Conservation (phyloP, 2,888 invertebrate genomes). For the Calliphora vomitoria region DNA sequence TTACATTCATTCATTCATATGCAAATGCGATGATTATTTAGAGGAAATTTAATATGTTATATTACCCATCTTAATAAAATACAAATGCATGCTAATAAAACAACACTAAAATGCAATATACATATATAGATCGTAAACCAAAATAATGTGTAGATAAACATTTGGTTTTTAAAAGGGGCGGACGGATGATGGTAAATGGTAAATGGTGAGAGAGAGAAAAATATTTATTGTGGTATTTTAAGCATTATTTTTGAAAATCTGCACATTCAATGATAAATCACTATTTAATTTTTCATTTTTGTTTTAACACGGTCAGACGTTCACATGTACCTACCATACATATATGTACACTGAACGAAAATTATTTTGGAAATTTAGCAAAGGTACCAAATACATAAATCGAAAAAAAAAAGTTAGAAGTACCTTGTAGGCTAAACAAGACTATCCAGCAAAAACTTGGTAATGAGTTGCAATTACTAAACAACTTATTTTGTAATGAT, state of each 20-base stretch:
- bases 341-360: constrained; percentile 19
- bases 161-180: background rate
- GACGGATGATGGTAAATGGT: background rate
- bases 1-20: constrained; percentile 23
- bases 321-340: background rate
- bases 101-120: background rate
- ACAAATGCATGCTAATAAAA: background rate
- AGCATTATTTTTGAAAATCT: constrained; percentile 40
- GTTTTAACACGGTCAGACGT: constrained; percentile 23
- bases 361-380: background rate
- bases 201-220: background rate
- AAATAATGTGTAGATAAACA: background rate
- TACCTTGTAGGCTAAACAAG: too few species aligned
- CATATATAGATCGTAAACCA: background rate
- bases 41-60: constrained; percentile 63
- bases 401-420: too few species aligned
- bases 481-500: too few species aligned
- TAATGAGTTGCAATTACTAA: too few species aligned
- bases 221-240: constrained; percentile 4
- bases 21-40: constrained; percentile 59
- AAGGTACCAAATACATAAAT: background rate
- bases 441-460: too few species aligned
- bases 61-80: constrained; percentile 54
- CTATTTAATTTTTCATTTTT: constrained; percentile 24
- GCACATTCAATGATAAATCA: constrained; percentile 61